phyloP scores from a whole-genome alignment of 1,140 invertebrate genomes.

The Helicoverpa armigera region DNA sequence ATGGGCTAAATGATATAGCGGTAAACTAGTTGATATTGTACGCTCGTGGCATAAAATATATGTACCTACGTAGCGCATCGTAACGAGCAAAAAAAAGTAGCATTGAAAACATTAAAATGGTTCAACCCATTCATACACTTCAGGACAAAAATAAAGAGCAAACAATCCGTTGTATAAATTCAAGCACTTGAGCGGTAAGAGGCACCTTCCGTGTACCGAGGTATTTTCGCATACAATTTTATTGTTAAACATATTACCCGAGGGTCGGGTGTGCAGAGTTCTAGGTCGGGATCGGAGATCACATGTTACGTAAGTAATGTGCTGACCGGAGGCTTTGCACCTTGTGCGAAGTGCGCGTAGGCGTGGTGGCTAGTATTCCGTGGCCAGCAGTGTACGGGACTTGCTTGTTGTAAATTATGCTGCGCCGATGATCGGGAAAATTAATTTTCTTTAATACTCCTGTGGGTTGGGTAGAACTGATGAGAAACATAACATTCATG shows the following conservation, averaged over 20 bases:
- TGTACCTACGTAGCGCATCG: background rate
- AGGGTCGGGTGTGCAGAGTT: slow-evolving; percentile 34
- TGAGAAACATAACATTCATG: background rate
- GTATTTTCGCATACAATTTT: slow-evolving; percentile 46
- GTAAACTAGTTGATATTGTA: background rate
- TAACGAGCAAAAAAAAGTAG: background rate
- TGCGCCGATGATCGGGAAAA: slow-evolving; percentile 16
- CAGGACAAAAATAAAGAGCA: slow-evolving; percentile 3
- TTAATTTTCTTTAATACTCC: slow-evolving; percentile 32
- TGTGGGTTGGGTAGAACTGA: background rate
- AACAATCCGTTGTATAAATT: background rate
- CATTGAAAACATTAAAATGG: background rate
- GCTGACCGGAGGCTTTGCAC: slow-evolving; percentile 52
- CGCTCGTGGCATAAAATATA: background rate
- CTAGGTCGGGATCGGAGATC: slow-evolving; percentile 50
- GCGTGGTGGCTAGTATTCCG: slow-evolving; percentile 21
- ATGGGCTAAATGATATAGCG: background rate
- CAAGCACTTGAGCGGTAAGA: background rate
- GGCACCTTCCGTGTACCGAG: slow-evolving; percentile 23
- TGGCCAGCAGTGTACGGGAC: slow-evolving; percentile 31
- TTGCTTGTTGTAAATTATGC: slow-evolving; percentile 33
- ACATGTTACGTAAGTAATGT: slow-evolving; percentile 53
- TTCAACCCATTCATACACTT: background rate
- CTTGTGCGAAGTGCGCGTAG: slow-evolving; percentile 50
- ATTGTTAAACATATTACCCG: slow-evolving; percentile 47